phyloP scores from a whole-genome alignment of 2,888 invertebrate species.

The Slavum lentiscoides region DNA sequence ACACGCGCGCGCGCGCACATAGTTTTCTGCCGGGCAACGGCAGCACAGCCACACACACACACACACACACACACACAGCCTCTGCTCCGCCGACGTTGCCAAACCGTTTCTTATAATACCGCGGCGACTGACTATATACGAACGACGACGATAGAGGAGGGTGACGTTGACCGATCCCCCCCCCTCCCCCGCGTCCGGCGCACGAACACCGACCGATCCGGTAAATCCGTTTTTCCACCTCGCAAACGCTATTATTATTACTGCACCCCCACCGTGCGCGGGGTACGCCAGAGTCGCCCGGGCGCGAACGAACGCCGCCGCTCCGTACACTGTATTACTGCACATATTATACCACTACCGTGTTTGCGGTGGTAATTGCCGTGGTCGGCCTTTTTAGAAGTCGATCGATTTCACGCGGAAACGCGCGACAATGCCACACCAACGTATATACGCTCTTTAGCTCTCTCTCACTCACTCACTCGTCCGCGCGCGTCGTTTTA shows the following conservation, averaged over 20 bases:
- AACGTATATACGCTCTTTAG: background rate
- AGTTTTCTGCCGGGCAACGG: constrained; percentile 45
- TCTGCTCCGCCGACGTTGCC: constrained; percentile 45
- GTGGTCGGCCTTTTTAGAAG: constrained; percentile 20
- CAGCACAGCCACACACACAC: constrained; percentile 16
- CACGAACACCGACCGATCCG: constrained; percentile 21
- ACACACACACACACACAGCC: constrained; percentile 22
- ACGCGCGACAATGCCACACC: background rate
- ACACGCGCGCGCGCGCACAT: constrained; percentile 20
- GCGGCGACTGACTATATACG: background rate
- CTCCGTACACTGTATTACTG: too few relatives aligned
- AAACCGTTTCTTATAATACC: constrained; percentile 49
- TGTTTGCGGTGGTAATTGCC: constrained; percentile 21
- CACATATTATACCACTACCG: background rate
- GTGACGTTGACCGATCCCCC: constrained; percentile 51
- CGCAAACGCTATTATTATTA: constrained; percentile 21
- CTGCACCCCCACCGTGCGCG: background rate
- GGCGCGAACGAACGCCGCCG: background rate
- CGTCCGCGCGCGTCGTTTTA: too few relatives aligned
- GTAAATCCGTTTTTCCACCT: constrained; percentile 51
- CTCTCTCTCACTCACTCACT: too few relatives aligned
- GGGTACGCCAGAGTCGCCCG: background rate
- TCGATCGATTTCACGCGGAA: constrained; percentile 27
- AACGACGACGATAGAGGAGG: background rate
- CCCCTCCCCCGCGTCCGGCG: too few relatives aligned